phyloP scores from a whole-genome alignment of 2,113 vertebrate species.

The Neodon shergylaensis region DNA sequence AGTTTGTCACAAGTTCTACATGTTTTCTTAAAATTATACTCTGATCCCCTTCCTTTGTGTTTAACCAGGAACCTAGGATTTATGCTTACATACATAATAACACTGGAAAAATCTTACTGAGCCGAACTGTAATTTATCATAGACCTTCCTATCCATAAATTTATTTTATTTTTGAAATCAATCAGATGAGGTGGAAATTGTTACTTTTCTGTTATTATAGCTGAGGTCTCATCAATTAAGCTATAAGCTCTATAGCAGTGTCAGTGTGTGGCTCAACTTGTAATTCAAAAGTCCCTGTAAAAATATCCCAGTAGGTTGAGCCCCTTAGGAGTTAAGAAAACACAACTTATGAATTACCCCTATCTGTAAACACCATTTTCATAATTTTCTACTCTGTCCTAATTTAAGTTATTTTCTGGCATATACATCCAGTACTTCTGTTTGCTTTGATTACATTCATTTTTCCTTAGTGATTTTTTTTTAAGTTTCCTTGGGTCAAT shows the following conservation, averaged over 20 bases:
- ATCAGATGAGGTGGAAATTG: background rate
- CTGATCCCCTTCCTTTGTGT: background rate
- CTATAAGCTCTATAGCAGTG: background rate
- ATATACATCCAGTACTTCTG: background rate
- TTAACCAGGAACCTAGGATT: background rate
- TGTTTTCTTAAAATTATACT: background rate
- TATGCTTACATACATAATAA: background rate
- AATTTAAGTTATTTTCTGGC: background rate
- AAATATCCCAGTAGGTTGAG: background rate
- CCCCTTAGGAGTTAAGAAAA: background rate
- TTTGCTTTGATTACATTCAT: background rate
- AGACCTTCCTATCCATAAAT: background rate
- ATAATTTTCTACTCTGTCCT: background rate
- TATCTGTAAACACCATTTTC: background rate
- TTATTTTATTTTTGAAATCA: background rate
- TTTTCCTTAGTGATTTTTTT: background rate
- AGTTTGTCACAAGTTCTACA: background rate
- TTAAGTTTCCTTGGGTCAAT: background rate
- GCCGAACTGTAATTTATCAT: constrained; percentile 17
- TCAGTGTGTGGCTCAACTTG: background rate
- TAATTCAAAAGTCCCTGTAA: background rate
- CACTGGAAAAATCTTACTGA: constrained; percentile 25
- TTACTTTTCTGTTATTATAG: constrained; percentile 11
- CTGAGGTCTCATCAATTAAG: background rate
- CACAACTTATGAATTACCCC: background rate